Conservation (phyloP, 2,888 invertebrate species). For the Cheilosia soror region DNA sequence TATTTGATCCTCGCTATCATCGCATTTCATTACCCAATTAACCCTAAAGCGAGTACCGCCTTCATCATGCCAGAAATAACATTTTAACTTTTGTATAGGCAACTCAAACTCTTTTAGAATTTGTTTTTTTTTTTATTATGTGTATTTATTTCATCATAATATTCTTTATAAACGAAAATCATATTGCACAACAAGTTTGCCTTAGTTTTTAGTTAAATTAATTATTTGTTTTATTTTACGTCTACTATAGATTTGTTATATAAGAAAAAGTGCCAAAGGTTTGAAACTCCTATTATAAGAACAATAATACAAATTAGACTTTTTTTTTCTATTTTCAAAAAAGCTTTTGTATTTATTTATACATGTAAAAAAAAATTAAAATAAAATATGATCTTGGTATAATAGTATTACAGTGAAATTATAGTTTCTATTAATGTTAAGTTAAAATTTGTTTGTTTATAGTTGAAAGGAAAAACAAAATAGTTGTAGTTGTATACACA, state of each 20-base stretch:
- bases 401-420: constrained; percentile 67
- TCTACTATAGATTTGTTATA: background rate
- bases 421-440: constrained; percentile 67
- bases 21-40: too few relatives aligned
- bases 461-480: constrained; percentile 4
- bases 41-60: too few relatives aligned
- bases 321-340: constrained; percentile 11
- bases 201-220: constrained; percentile 23
- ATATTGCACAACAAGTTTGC: constrained; percentile 30
- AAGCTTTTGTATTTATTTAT: constrained; percentile 36
- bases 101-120: too few relatives aligned
- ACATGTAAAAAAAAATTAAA: background rate
- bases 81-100: too few relatives aligned
- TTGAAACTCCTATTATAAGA: constrained; percentile 73
- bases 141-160: background rate
- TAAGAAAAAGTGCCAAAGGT: constrained; percentile 76
- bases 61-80: too few relatives aligned
- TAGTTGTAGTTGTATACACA: constrained; percentile 32
- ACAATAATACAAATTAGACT: constrained; percentile 11
- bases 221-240: constrained; percentile 54
- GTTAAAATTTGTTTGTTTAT: constrained; percentile 8
- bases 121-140: too few relatives aligned
- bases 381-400: constrained; percentile 42
- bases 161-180: background rate
- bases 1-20: too few relatives aligned